Evolutionary conservation across 1,140 invertebrate genomes (phyloP).

Genomic region (Chrysomallon squamiferum): DNA sequence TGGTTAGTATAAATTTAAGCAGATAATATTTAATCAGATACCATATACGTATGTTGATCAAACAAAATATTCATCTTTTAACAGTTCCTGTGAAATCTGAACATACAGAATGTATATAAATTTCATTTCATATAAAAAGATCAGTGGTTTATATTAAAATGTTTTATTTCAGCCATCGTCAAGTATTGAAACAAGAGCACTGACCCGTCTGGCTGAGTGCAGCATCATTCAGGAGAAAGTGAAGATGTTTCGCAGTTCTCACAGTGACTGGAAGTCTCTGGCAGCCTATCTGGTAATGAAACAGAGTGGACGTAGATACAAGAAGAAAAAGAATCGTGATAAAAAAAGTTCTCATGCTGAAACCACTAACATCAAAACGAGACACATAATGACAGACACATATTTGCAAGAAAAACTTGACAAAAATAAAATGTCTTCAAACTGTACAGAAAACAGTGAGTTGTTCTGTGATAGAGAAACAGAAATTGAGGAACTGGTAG

Average conservation of each 20-base stretch:
- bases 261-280: conserved; percentile 41
- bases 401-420: conserved; percentile 21
- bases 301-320: conserved; percentile 28
- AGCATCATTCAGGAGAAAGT: conserved; percentile 23
- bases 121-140: no score
- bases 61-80: no score
- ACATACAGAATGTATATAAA: no score
- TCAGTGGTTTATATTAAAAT: no score
- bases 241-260: conserved; percentile 23
- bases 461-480: conserved; percentile 16
- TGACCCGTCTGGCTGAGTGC: conserved; percentile 31
- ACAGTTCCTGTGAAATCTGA: no score
- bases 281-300: conserved; percentile 35
- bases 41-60: no score
- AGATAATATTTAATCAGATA: no score
- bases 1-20: no score
- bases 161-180: no score
- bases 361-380: conserved; percentile 23
- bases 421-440: conserved; percentile 3
- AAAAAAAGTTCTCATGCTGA: background rate
- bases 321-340: conserved; percentile 25
- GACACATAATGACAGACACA: conserved; percentile 21
- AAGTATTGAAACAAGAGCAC: conserved; percentile 20
- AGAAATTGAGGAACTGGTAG: no score
- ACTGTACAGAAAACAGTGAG: conserved; percentile 11